Conservation (phyloP, 2,797 vertebrate species). For the Fistularia tabacaria region DNA sequence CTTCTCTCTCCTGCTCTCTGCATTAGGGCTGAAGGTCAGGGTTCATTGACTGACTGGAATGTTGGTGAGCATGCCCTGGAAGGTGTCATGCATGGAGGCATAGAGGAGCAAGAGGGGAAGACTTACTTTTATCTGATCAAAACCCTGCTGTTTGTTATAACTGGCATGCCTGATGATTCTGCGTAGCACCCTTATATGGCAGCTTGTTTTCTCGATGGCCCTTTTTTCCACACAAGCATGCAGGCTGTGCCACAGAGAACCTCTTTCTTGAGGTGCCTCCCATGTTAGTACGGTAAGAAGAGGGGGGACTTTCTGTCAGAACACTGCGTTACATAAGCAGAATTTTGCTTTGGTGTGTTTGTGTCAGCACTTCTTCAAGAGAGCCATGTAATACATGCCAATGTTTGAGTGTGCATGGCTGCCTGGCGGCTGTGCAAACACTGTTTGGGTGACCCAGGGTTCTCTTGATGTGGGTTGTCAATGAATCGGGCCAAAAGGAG, state of each 20-base stretch:
- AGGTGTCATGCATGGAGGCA: conserved; percentile 57
- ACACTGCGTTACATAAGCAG: conserved; percentile 54
- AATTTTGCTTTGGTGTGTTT: conserved; percentile 45
- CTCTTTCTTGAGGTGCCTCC: conserved; percentile 25
- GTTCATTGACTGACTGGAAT: conserved; percentile 75
- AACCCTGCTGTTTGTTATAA: conserved; percentile 54
- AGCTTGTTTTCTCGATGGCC: conserved; percentile 18
- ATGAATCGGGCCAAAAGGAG: conserved; percentile 51
- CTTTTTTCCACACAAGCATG: conserved; percentile 29
- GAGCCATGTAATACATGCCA: conserved; percentile 57
- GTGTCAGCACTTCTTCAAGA: conserved; percentile 63
- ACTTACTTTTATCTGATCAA: conserved; percentile 71
- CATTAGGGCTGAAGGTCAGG: conserved; percentile 52
- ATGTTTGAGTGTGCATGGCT: conserved; percentile 56
- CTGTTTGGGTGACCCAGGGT: conserved; percentile 58
- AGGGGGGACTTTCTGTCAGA: conserved; percentile 30
- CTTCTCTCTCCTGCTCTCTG: conserved; percentile 18
- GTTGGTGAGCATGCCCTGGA: conserved; percentile 60
- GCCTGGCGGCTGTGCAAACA: conserved; percentile 81
- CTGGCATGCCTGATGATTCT: conserved; percentile 38
- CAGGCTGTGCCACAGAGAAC: conserved; percentile 25
- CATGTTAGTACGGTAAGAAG: conserved; percentile 14
- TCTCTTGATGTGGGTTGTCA: conserved; percentile 69
- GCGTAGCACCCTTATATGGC: conserved; percentile 53
- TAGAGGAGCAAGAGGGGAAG: conserved; percentile 39